phyloP scores from a whole-genome alignment of 2,888 invertebrate genomes.

The Cheilosia soror region DNA sequence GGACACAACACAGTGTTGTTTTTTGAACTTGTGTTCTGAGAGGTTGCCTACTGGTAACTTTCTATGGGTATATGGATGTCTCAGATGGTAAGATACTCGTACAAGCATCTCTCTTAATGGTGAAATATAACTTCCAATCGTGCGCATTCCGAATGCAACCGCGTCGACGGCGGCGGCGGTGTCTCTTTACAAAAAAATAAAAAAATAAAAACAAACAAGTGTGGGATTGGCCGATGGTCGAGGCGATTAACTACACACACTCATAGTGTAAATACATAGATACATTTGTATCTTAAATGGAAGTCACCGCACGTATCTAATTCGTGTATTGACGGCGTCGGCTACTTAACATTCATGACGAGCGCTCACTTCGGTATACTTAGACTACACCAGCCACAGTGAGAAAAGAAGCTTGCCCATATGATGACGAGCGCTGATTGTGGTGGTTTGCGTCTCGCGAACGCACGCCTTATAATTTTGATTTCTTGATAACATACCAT shows the following conservation, averaged over 20 bases:
- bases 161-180: conserved; percentile 50
- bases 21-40: conserved; percentile 36
- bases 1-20: conserved; percentile 23
- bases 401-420: conserved; percentile 22
- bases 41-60: conserved; percentile 15
- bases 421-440: conserved; percentile 51
- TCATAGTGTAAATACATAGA: conserved; percentile 21
- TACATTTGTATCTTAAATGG: conserved; percentile 47
- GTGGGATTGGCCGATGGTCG: conserved; percentile 65
- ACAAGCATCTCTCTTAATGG: conserved; percentile 54
- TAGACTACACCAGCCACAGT: conserved; percentile 13
- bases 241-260: conserved; percentile 51
- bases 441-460: conserved; percentile 40
- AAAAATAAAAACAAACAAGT: conserved; percentile 36
- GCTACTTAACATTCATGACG: conserved; percentile 69
- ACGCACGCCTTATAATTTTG: conserved; percentile 65
- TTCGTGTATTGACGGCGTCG: conserved; percentile 61
- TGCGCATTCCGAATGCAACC: conserved; percentile 63
- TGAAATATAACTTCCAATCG: conserved; percentile 64
- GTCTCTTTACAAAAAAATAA: conserved; percentile 34
- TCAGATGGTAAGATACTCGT: conserved; percentile 43
- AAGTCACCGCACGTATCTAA: conserved; percentile 68
- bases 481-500: conserved; percentile 66
- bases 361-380: conserved; percentile 48
- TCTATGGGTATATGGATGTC: conserved; percentile 5